These are phyloP conservation scores for Siphamia tubifer DNA, from an alignment of 2,113 vertebrate genomes.

Conservation along the genomic window DNA sequence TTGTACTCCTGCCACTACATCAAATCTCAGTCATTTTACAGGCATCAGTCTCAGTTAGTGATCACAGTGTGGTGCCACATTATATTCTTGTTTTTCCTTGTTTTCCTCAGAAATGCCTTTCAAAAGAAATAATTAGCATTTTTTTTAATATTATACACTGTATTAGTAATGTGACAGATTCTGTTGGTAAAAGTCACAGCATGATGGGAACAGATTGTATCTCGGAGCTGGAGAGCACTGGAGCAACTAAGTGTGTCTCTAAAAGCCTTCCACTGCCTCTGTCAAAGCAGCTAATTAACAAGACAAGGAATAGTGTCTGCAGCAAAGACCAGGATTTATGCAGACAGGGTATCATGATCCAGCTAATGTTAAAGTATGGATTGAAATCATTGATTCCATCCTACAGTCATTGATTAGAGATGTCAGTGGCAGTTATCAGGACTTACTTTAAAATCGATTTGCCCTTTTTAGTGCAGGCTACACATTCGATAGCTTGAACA, in stretches of 20 bases:
- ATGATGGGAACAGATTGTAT: conserved; percentile 55
- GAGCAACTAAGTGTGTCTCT: conserved; percentile 46
- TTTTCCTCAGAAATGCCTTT: background rate
- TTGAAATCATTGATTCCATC: background rate
- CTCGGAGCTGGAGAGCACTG: conserved; percentile 19
- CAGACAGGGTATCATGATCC: background rate
- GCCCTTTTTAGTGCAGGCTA: background rate
- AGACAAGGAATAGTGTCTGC: conserved; percentile 10
- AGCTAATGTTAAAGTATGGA: conserved; percentile 6
- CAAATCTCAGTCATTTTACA: background rate
- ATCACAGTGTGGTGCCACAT: background rate
- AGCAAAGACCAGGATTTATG: background rate
- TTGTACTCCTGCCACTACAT: background rate
- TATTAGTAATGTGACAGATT: conserved; percentile 6
- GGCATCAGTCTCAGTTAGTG: background rate
- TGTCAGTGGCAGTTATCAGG: background rate
- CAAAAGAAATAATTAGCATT: background rate
- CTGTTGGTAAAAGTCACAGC: conserved; percentile 18
- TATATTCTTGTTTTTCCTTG: background rate
- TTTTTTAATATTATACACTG: background rate
- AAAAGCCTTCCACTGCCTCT: conserved; percentile 42
- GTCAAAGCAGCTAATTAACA: conserved; percentile 57
- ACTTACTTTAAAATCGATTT: background rate
- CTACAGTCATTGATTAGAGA: conserved; percentile 1
- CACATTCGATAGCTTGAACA: too few species aligned